These are phyloP conservation scores for Myotis findleyi DNA, from an alignment of 2,797 vertebrate genomes.

Conservation along the genomic window DNA sequence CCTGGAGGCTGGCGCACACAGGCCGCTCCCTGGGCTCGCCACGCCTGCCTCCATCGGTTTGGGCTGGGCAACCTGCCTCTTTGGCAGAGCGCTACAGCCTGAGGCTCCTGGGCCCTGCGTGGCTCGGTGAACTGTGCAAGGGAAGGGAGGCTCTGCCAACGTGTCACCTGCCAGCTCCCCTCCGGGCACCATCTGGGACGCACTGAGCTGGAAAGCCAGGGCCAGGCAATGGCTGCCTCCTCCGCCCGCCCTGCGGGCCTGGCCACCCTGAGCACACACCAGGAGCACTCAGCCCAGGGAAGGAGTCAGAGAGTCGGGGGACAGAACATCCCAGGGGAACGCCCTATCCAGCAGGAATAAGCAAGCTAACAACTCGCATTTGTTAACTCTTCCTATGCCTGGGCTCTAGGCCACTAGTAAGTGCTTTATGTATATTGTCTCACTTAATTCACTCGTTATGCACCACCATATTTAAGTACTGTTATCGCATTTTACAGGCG, in stretches of 20 bases:
- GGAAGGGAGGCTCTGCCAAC: conserved; percentile 83
- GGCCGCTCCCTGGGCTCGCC: not conserved
- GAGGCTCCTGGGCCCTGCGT: conserved; percentile 83
- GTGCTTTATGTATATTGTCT: not conserved
- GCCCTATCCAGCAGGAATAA: too few species aligned
- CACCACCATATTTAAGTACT: not conserved
- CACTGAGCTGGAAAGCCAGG: conserved; percentile 13
- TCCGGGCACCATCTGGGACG: conserved; percentile 86
- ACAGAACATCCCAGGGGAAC: not conserved
- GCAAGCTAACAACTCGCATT: not conserved
- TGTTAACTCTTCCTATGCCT: not conserved
- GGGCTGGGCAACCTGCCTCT: conserved; percentile 58
- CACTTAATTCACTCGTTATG: not conserved
- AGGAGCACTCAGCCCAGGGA: not conserved
- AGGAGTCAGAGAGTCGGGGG: not conserved
- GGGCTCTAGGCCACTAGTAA: not conserved
- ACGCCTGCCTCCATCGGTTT: not conserved
- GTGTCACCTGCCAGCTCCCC: conserved; percentile 83
- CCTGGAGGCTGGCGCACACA: not conserved
- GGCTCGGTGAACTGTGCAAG: conserved; percentile 83
- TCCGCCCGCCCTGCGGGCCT: not conserved
- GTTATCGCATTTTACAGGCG: not conserved
- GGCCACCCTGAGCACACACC: not conserved
- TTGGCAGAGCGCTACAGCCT: conserved; percentile 79
- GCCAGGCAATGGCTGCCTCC: conserved; percentile 31